Evolutionary conservation across 35 echinoderm and acorn worm species (phyloP).

Genomic region (Eucidaris tribuloides): DNA sequence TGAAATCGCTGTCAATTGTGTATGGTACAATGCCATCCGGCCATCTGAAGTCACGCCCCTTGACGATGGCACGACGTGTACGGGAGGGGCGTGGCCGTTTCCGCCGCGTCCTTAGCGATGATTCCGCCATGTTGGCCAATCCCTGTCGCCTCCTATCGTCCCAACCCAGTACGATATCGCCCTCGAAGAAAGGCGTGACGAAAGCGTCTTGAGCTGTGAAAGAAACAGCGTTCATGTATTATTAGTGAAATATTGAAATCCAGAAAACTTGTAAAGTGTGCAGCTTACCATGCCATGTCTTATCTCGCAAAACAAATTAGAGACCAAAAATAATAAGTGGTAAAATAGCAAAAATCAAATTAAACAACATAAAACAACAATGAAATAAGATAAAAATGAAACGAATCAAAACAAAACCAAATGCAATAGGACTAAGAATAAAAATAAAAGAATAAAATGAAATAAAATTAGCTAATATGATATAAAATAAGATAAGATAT

Average conservation of each 20-base stretch:
- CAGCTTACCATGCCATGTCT: background rate
- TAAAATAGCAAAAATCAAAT: background rate
- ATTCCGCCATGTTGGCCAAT: background rate
- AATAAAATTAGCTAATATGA: no score
- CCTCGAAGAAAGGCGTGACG: slow-evolving; percentile 83
- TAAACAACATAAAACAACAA: background rate
- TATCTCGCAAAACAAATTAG: background rate
- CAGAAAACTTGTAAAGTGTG: background rate
- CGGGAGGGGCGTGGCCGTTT: background rate
- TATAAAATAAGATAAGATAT: no score
- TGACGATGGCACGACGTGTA: slow-evolving; percentile 47
- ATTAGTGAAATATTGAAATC: background rate
- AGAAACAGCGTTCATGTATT: background rate
- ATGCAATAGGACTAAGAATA: no score
- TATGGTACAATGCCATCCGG: slow-evolving; percentile 61
- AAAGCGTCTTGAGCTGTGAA: slow-evolving; percentile 13
- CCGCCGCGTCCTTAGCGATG: background rate
- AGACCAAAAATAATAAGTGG: background rate
- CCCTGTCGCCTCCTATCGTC: slow-evolving; percentile 23
- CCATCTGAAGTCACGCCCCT: slow-evolving; percentile 43
- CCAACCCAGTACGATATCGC: slow-evolving; percentile 65
- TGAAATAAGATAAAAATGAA: no score
- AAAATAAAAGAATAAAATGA: no score
- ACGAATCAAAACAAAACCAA: no score
- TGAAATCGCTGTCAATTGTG: slow-evolving; percentile 56